Conservation (phyloP, 1,140 invertebrate species). For the Leptonema lineaticorne region DNA sequence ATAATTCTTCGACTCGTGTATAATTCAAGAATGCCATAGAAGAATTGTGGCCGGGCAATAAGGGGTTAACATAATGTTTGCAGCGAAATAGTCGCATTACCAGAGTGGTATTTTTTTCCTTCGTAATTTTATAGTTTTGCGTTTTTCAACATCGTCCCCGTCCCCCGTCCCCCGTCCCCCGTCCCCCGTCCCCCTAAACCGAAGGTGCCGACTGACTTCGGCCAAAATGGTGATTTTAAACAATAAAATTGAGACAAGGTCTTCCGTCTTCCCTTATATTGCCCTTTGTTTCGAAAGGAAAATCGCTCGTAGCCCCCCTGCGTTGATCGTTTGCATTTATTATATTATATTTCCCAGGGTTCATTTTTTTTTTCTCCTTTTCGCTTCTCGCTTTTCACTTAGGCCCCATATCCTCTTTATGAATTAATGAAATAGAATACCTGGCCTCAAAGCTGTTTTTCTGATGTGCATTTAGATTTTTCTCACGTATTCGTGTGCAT, state of each 20-base stretch:
- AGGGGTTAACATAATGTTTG: not conserved
- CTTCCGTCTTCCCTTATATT: constrained; percentile 19
- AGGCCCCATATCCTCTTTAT: not conserved
- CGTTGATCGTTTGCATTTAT: constrained; percentile 17
- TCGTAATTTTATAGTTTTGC: constrained; percentile 19
- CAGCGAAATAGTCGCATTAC: constrained; percentile 15
- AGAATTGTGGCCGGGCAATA: not conserved
- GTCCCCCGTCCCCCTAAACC: not conserved
- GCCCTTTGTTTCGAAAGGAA: constrained; percentile 10
- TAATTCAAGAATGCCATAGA: not conserved
- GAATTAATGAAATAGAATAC: constrained; percentile 7
- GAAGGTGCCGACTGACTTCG: not conserved
- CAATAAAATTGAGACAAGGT: constrained; percentile 31
- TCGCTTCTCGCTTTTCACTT: not conserved
- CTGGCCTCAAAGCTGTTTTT: not conserved
- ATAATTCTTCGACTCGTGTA: not conserved
- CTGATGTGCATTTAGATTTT: no score
- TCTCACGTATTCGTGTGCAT: no score
- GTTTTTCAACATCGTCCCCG: not conserved
- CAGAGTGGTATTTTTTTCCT: not conserved
- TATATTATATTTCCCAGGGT: not conserved
- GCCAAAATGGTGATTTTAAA: constrained; percentile 31
- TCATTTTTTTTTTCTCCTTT: not conserved
- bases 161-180: not conserved
- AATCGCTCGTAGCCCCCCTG: not conserved